Base-by-base conservation (phyloP, 2,888 invertebrate genomes). In the Congeria kusceri region DNA sequence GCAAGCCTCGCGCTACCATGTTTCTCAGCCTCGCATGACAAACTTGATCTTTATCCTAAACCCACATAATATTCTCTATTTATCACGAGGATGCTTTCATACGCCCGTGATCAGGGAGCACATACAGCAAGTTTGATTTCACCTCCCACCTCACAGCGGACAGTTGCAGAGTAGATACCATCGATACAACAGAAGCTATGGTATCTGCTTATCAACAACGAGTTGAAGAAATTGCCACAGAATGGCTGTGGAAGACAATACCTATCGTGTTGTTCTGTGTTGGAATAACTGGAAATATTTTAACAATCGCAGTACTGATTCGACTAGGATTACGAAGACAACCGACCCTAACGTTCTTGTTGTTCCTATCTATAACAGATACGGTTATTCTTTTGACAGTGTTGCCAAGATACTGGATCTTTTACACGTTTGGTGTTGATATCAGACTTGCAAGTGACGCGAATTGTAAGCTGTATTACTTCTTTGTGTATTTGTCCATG, bases 401-500 rank as follows among this genome's bases (percentile, higher is more conserved):
- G 4, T 58, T 85, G 20, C 73, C 79, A 0, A 63, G 81, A 3
- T 86, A 85, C 57, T 87, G 85, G 85, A 68, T 84, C 18, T 5
- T 25, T 11, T 74, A 81, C 23, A 72, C 73, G 7, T 77, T 80
- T 15, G 75, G 82, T 20, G 67, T 77, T 49, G 84, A 84, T 57
- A 56, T 83, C 3, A 69, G 80, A 46, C 59, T 61, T 1, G 53
- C 82, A 11, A 83, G 84, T n/a, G 62, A 77, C 32, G 73, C 72
- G 27, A 77, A 70, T 59, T 87, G 87, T 72, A 86, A 83, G 67
- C 74, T 87, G 25, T 79, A 81, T 59, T 70, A 80, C 15, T 87
- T 87, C 56, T 53, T 81, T 27, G 85, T 85, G 18, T 87, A 87
- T 64, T 67, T 78, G n/a, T 79, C 87, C 0, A 86, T 87, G 85